A percentile compares a stretch with the other conserved stretches of the same genome.
These are phyloP conservation scores for Medauroidea extradentata DNA, from an alignment of 1,140 invertebrate species.

Conservation along the genomic window DNA sequence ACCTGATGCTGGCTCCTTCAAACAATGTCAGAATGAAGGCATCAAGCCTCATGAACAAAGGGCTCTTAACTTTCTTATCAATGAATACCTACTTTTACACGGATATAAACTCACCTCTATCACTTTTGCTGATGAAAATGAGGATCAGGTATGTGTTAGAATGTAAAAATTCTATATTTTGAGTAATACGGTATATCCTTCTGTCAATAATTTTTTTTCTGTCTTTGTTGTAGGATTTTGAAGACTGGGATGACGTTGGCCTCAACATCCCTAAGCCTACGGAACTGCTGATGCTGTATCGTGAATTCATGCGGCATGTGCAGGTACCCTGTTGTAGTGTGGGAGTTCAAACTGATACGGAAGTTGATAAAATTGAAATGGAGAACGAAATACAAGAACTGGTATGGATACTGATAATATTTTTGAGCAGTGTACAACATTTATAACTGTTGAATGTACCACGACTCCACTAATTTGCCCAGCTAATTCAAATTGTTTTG, in stretches of 20 bases:
- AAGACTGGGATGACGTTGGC: conserved; percentile 91
- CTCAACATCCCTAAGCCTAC: conserved; percentile 80
- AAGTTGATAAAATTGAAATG: neutral
- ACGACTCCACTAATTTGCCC: too few relatives aligned
- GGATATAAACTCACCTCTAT: conserved; percentile 87
- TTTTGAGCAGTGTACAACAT: too few relatives aligned
- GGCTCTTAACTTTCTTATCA: conserved; percentile 83
- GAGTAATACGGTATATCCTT: too few relatives aligned
- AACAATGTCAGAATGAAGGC: conserved; percentile 43
- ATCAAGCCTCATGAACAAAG: conserved; percentile 80
- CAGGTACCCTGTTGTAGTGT: conserved; percentile 33
- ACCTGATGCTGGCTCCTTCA: conserved; percentile 51
- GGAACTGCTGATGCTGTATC: conserved; percentile 69
- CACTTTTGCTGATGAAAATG: conserved; percentile 90
- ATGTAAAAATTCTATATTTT: too few relatives aligned
- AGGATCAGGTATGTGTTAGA: conserved; percentile 60
- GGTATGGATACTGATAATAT: too few relatives aligned
- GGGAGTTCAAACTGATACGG: conserved; percentile 44
- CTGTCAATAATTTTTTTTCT: neutral
- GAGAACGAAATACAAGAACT: conserved; percentile 3
- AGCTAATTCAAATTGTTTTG: too few relatives aligned
- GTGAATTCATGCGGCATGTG: conserved; percentile 56
- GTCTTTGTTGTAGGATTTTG: conserved; percentile 66
- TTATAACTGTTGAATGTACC: too few relatives aligned
- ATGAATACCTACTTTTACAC: conserved; percentile 77